phyloP scores from a whole-genome alignment of 2,797 vertebrate species.

The Smutsia gigantea region DNA sequence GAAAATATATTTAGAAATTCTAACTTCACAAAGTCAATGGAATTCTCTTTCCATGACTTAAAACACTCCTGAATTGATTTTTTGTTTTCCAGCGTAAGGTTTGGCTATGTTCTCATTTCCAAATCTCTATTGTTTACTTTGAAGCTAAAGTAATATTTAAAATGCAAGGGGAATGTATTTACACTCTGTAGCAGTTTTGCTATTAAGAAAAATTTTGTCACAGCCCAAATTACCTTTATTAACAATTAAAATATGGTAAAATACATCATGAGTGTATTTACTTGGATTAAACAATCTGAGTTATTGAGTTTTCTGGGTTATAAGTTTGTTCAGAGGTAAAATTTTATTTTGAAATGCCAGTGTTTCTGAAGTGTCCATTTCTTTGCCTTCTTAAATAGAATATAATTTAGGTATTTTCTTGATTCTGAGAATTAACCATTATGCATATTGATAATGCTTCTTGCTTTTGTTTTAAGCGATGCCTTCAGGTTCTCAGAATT shows the following conservation, averaged over 20 bases:
- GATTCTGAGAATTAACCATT: not conserved
- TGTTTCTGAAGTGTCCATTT: constrained; percentile 26
- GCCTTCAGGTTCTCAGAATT: not conserved
- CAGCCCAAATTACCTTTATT: not conserved
- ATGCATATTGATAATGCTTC: not conserved
- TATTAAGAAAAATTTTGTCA: constrained; percentile 40
- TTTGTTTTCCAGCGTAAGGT: not conserved
- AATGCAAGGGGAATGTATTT: not conserved
- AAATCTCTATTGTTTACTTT: constrained; percentile 24
- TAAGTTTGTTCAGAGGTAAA: not conserved
- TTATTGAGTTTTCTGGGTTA: constrained; percentile 33
- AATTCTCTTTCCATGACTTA: constrained; percentile 3
- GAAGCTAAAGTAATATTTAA: constrained; percentile 12
- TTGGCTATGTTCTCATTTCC: not conserved
- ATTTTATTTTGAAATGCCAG: constrained; percentile 31
- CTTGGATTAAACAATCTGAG: constrained; percentile 33
- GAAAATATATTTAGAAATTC: constrained; percentile 8
- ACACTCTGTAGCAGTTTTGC: constrained; percentile 1
- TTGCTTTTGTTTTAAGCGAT: constrained; percentile 55
- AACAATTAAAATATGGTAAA: not conserved
- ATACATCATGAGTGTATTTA: not conserved
- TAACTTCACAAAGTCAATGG: not conserved
- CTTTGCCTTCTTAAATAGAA: constrained; percentile 21
- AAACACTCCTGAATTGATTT: not conserved
- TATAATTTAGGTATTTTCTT: constrained; percentile 29